A percentile compares a stretch with the other conserved stretches of the same genome.
Evolutionary conservation across 2,888 invertebrate species (phyloP).

Genomic region (Linyphia triangularis): DNA sequence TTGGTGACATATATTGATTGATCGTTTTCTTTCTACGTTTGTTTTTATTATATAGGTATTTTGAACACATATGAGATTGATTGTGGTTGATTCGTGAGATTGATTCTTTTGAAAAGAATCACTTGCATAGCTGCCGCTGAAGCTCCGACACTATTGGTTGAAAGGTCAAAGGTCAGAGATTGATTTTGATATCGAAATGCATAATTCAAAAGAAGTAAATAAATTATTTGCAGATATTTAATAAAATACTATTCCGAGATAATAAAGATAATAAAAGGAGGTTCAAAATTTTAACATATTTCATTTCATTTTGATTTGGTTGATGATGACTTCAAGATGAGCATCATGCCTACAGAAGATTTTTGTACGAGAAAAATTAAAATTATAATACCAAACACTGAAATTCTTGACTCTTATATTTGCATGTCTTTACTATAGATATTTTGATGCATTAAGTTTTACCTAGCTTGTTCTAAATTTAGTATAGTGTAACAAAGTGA

Average conservation of each 20-base stretch:
- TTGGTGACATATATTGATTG: constrained; percentile 1
- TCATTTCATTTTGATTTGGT: neutral
- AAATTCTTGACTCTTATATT: too few relatives aligned
- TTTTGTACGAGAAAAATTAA: too few relatives aligned
- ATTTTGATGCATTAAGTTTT: too few relatives aligned
- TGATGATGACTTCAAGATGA: too few relatives aligned
- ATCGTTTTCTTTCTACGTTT: constrained; percentile 5
- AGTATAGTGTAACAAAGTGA: too few relatives aligned
- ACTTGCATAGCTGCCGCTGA: neutral
- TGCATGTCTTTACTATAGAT: too few relatives aligned
- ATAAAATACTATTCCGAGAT: neutral
- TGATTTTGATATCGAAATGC: constrained; percentile 7
- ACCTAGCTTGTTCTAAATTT: too few relatives aligned
- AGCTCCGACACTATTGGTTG: neutral
- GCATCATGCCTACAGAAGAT: too few relatives aligned
- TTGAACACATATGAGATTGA: too few relatives aligned
- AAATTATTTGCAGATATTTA: neutral
- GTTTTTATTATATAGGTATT: neutral
- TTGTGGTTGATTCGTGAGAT: neutral
- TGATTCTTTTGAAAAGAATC: constrained; percentile 2
- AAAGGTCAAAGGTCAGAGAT: constrained; percentile 27
- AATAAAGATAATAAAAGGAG: neutral
- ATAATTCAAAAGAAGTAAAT: neutral
- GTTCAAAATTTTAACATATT: neutral
- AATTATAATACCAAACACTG: too few relatives aligned